Evolutionary conservation across 2,888 invertebrate species (phyloP).

Genomic region (Rhimphoctona megacephalus): DNA sequence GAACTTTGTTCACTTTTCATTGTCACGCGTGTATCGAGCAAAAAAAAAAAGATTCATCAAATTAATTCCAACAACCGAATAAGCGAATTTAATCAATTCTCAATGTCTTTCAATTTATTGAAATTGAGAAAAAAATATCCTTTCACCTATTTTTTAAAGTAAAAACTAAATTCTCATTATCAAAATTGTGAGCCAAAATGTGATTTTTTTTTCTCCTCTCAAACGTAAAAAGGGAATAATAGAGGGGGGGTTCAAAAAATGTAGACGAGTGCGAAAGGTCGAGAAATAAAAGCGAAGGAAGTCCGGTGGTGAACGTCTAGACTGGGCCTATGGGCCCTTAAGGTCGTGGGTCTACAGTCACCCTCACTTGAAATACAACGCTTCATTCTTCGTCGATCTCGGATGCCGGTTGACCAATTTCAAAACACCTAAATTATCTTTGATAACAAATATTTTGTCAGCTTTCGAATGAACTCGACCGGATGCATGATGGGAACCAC

Average conservation of each 20-base stretch:
- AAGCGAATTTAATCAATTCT: neutral
- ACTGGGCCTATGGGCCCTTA: constrained; percentile 70
- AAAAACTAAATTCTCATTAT: neutral
- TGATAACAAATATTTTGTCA: too few relatives aligned
- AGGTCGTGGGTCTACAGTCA: constrained; percentile 61
- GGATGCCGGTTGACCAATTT: too few relatives aligned
- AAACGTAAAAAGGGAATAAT: neutral
- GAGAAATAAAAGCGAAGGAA: constrained; percentile 49
- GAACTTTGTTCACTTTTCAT: constrained; percentile 2
- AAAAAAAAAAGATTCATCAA: neutral
- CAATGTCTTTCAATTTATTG: neutral
- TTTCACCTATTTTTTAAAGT: neutral
- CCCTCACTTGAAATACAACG: too few relatives aligned
- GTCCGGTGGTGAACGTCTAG: constrained; percentile 69
- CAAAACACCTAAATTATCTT: too few relatives aligned
- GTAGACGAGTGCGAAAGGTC: constrained; percentile 52
- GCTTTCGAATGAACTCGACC: too few relatives aligned
- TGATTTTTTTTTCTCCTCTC: neutral
- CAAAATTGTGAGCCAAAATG: neutral
- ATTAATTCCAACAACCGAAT: neutral
- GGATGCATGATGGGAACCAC: too few relatives aligned
- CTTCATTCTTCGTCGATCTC: too few relatives aligned
- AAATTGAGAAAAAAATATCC: neutral
- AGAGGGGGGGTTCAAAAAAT: constrained; percentile 15
- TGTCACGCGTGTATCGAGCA: neutral